Evolutionary conservation across 2,797 vertebrate genomes (phyloP), one percentile per base, ranked within the genome.

Genomic region (Thalassophryne amazonica): DNA sequence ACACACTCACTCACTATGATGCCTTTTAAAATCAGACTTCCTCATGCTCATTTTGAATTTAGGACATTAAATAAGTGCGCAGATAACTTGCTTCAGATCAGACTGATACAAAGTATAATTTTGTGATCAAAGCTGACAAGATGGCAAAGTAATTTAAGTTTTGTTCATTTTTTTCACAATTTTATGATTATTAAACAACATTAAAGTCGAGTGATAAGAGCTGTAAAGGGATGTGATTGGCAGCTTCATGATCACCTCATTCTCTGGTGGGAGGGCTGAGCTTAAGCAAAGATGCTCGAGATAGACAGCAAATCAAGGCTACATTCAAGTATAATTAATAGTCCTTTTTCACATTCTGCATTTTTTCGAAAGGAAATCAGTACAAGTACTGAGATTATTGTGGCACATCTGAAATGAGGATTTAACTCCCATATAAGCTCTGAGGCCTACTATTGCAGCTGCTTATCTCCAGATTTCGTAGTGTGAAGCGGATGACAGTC

Each of bases 121-220:
- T 21, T 48, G 6, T 63, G 50, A 68, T 65, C 49, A 73, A 70
- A 63, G 38, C 38, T 24, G 28, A 25, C 21, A 35, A 45, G 18
- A 48, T 41, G 31, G 36, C 33, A 57, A 30, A 15, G 25, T 35
- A 23, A 75, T 47, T 51, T 15, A 56, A 19, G 40, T 59, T 52
- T 52, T 31, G 21, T 27, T 18, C 0, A 11, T 25, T 51, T 17
- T 29, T 40, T 76, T 60, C 22, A n/a, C 34, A 36, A 62, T 50
- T 39, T 48, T 30, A 57, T 19, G 29, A 36, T 29, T 25, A 27
- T 58, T 57, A 64, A 11, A 50, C 40, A 23, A 25, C n/a, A 32
- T 39, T 11, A 35, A 30, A 59, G 3, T 22, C 20, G 10, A 12
- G 9, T 0, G 38, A 65, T 60, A 53, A 42, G 31, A 56, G 30